phyloP scores from a whole-genome alignment of 2,113 vertebrate species.

The Natator depressus region DNA sequence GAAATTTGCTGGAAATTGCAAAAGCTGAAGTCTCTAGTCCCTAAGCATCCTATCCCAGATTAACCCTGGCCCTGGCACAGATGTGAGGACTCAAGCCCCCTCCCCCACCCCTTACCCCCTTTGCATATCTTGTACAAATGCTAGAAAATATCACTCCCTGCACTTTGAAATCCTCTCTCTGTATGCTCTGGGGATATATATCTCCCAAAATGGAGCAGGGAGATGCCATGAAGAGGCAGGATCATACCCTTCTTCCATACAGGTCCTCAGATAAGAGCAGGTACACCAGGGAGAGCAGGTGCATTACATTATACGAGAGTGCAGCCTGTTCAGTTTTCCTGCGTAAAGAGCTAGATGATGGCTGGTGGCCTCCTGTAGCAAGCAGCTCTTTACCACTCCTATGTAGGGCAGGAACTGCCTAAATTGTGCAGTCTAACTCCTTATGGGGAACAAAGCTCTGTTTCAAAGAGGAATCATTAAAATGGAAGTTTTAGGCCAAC shows the following conservation, averaged over 20 bases:
- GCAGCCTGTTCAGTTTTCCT: neutral
- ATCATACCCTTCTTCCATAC: neutral
- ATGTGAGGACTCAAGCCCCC: neutral
- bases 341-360: neutral
- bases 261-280: neutral
- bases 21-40: neutral
- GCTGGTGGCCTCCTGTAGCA: neutral
- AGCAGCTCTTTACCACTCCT: neutral
- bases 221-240: neutral
- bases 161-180: neutral
- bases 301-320: neutral
- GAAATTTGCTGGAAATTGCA: slow-evolving; percentile 12
- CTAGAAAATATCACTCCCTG: neutral
- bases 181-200: neutral
- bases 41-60: neutral
- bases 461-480: neutral
- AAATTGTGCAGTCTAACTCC: neutral
- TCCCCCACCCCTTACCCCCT: neutral
- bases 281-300: neutral
- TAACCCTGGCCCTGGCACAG: neutral
- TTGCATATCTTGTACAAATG: neutral
- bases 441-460: neutral
- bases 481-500: neutral
- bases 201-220: neutral
- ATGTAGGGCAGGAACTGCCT: accelerated